A percentile compares a stretch with the other conserved stretches of the same genome.
phyloP scores from a whole-genome alignment of 1,140 invertebrate genomes.

The Brachionus manjavacas region DNA sequence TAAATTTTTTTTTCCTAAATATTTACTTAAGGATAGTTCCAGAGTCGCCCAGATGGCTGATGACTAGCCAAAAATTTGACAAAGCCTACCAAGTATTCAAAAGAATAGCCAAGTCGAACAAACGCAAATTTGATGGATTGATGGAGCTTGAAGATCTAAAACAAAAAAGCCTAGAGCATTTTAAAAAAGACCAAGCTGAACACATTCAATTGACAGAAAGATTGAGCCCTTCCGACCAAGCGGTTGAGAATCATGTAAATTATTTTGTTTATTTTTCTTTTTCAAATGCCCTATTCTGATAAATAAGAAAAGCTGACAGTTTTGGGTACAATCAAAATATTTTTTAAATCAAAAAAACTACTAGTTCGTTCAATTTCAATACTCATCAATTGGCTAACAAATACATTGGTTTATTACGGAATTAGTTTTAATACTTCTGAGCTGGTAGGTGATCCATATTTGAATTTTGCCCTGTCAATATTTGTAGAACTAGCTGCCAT shows the following conservation, averaged over 20 bases:
- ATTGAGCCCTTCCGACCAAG: background rate
- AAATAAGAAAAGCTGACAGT: background rate
- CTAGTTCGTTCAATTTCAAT: background rate
- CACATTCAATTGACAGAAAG: background rate
- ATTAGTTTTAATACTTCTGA: slow-evolving; percentile 46
- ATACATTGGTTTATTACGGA: slow-evolving; percentile 48
- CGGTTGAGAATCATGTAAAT: background rate
- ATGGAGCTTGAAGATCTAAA: background rate
- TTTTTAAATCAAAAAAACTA: slow-evolving; percentile 34
- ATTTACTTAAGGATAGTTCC: background rate
- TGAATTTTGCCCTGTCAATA: slow-evolving; percentile 47
- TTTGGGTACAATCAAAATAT: background rate
- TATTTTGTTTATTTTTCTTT: background rate
- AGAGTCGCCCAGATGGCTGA: slow-evolving; percentile 31
- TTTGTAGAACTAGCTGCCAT: slow-evolving; percentile 45
- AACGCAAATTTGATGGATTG: background rate
- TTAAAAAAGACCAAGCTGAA: background rate
- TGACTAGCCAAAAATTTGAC: background rate
- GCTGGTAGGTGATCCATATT: slow-evolving; percentile 46
- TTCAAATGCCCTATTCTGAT: background rate
- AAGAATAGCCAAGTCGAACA: slow-evolving; percentile 28
- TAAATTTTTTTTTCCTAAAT: background rate
- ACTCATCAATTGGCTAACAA: slow-evolving; percentile 45
- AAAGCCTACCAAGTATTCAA: background rate
- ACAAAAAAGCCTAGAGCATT: background rate